phyloP scores from a whole-genome alignment of 2,797 vertebrate species.

The Premnoplex brunnescens region DNA sequence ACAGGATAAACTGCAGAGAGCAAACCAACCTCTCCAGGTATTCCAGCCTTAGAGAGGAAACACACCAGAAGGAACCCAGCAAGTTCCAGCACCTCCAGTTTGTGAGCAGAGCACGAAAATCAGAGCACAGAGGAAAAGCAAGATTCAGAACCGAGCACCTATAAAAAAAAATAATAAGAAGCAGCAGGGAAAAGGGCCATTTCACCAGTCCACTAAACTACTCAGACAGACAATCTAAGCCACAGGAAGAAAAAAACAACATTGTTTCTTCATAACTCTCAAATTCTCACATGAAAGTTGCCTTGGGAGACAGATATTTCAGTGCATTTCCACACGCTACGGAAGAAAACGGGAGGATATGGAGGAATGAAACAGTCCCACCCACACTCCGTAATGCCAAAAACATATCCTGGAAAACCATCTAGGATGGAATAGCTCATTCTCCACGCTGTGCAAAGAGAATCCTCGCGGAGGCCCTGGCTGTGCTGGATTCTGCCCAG shows the following conservation, averaged over 20 bases:
- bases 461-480: not conserved
- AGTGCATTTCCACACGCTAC: not conserved
- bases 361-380: not conserved
- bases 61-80: not conserved
- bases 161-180: not conserved
- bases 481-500: not conserved
- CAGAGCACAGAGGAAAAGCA: not conserved
- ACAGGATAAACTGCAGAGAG: not conserved
- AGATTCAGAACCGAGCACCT: not conserved
- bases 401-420: not conserved
- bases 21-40: not conserved
- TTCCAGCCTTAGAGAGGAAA: not conserved
- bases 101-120: not conserved
- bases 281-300: not conserved
- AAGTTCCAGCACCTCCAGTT: not conserved
- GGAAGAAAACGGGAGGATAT: not conserved
- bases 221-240: not conserved
- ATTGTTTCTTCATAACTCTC: not conserved
- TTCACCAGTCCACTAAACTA: not conserved
- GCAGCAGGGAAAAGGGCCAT: not conserved
- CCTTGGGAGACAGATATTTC: not conserved
- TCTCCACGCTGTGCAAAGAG: fast-evolving
- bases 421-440: fast-evolving
- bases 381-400: not conserved
- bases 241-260: not conserved